A percentile compares a stretch with the other conserved stretches of the same genome.
These are phyloP conservation scores for Pantelozetes paolii DNA, from an alignment of 2,888 invertebrate genomes.

Conservation along the genomic window DNA sequence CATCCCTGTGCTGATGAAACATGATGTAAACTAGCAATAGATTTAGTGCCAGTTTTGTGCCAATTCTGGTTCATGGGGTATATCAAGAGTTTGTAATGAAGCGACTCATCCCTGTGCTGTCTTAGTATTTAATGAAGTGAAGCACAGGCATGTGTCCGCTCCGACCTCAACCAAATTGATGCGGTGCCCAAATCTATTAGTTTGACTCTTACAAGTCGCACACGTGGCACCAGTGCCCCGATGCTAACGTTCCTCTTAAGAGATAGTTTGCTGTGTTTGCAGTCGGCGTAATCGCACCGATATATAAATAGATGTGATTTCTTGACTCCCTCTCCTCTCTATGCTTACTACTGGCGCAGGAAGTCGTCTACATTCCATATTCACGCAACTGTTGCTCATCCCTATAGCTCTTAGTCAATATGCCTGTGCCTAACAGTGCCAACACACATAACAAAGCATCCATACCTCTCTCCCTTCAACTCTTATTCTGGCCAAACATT, in stretches of 20 bases:
- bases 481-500: slow-evolving; percentile 12
- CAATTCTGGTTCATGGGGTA: neutral
- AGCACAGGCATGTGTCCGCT: slow-evolving; percentile 28
- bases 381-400: slow-evolving; percentile 34
- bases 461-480: neutral
- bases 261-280: neutral
- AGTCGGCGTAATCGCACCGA: neutral
- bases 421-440: neutral
- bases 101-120: neutral
- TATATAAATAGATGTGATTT: slow-evolving; percentile 27
- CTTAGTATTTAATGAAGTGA: slow-evolving; percentile 14
- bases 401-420: neutral
- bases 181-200: neutral
- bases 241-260: neutral
- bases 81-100: slow-evolving; percentile 2
- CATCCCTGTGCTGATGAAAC: slow-evolving; percentile 6
- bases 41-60: slow-evolving; percentile 18
- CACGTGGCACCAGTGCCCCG: slow-evolving; percentile 14
- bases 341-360: neutral
- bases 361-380: slow-evolving; percentile 20
- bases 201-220: slow-evolving; percentile 32
- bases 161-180: slow-evolving; percentile 16
- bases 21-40: slow-evolving; percentile 8
- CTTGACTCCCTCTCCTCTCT: neutral
- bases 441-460: neutral